phyloP scores from a whole-genome alignment of 2,888 invertebrate species.

The Patella caerulea region DNA sequence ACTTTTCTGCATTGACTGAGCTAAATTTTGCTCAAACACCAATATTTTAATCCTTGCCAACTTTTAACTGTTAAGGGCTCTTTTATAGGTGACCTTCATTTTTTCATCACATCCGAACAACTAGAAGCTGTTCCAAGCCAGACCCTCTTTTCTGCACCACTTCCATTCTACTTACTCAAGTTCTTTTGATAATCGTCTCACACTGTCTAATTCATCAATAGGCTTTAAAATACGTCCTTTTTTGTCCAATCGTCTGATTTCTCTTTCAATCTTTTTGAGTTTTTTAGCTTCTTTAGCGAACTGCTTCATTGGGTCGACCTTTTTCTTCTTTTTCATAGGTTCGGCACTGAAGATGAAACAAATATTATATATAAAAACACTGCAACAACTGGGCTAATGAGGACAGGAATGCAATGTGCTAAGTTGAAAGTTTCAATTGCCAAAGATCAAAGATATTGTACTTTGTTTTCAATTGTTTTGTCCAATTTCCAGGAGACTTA shows the following conservation, averaged over 20 bases:
- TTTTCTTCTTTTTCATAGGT: conserved; percentile 91
- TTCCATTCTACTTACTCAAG: conserved; percentile 74
- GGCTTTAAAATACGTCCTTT: conserved; percentile 89
- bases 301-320: conserved; percentile 84
- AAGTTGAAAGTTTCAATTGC: background rate
- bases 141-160: too few species aligned
- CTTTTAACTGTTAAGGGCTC: too few species aligned
- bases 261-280: conserved; percentile 87
- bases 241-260: conserved; percentile 86
- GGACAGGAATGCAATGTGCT: background rate
- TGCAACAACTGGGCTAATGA: background rate
- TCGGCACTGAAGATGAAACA: conserved; percentile 37
- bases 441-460: conserved; percentile 12
- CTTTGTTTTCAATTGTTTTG: conserved; percentile 7
- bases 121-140: too few species aligned
- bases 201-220: conserved; percentile 87
- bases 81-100: too few species aligned
- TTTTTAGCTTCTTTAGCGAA: conserved; percentile 86
- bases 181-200: conserved; percentile 78
- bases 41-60: too few species aligned
- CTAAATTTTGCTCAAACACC: too few species aligned
- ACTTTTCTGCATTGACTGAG: too few species aligned
- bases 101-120: too few species aligned
- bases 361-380: background rate
- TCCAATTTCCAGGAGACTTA: conserved; percentile 14